Evolutionary conservation across 2,113 vertebrate species (phyloP), one percentile per base, ranked within the genome.

Genomic region (Puffinus mauretanicus): DNA sequence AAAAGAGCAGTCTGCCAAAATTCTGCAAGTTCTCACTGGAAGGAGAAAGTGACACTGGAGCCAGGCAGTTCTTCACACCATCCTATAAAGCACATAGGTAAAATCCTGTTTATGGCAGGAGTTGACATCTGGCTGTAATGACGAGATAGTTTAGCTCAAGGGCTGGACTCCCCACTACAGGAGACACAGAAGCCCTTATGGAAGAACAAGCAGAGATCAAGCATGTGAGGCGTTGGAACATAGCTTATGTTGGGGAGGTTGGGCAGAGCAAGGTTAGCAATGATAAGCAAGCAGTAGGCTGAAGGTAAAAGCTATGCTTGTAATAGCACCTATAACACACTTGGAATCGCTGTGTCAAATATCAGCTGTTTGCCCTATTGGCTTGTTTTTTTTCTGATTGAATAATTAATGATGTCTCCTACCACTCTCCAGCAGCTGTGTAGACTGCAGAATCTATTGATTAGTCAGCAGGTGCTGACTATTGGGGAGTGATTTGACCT

Each of bases 311-410:
- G 21, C 77, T 64, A 7, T 44, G 58, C 54, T 51, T 65, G 91
- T 29, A 51, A 6, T 0, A 38, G 16, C 67, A 55, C 38, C 40
- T n/a, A 0, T 11, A 24, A 11, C 40, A 6, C 12, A 2, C 30
- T n/a, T 47, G 38, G 47, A 65, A 16, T 34, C 42, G 4, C 25
- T 1, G 1, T 55, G 67, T 16, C 11, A 67, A 30, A 16, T 1
- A 13, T 2, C 46, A 52, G 47, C 77, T 62, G 8, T 32, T 38
- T 47, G 66, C 57, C 46, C 29, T 80, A 0, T 26, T 66, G 46
- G n/a, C 25, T 86, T 47, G 26, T 6, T 7, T 42, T 40, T 40
- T 40, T 93, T 38, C 60, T 51, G 24, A 52, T 9, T 49, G 75
- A 47, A 27, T 69, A 20, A 67, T 69, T 65, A 62, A 78, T 69